These are phyloP conservation scores for Drosophila borealis DNA, from an alignment of 2,888 invertebrate genomes.

Conservation along the genomic window DNA sequence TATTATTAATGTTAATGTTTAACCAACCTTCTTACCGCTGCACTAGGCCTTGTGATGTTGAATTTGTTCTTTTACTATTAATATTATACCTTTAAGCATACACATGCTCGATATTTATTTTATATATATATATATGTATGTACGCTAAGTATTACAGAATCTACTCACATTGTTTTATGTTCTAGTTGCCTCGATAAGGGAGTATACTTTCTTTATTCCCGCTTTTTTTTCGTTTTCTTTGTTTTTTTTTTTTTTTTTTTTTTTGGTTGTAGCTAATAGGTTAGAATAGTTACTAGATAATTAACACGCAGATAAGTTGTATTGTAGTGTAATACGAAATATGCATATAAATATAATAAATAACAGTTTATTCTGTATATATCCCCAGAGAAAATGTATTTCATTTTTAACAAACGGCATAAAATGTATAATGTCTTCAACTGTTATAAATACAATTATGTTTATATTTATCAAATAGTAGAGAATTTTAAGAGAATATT, in stretches of 20 bases:
- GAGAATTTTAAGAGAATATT: no score
- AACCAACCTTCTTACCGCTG: conserved; percentile 9
- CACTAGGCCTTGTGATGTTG: conserved; percentile 41
- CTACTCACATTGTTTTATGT: conserved; percentile 34
- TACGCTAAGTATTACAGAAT: conserved; percentile 41
- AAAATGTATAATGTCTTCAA: no score
- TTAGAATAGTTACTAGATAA: conserved; percentile 32
- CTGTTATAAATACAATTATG: background rate
- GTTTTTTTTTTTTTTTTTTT: conserved; percentile 6
- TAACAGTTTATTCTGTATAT: conserved; percentile 40
- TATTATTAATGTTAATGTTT: conserved; percentile 43
- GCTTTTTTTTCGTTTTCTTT: background rate
- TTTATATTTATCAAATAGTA: background rate
- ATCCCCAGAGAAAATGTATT: conserved; percentile 6
- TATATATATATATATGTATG: conserved; percentile 16
- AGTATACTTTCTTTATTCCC: background rate
- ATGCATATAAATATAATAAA: conserved; percentile 27
- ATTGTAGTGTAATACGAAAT: conserved; percentile 32
- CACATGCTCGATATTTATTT: conserved; percentile 51
- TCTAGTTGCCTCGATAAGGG: background rate
- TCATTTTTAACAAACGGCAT: background rate
- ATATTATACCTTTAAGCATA: conserved; percentile 11
- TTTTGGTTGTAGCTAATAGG: conserved; percentile 22
- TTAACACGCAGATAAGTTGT: conserved; percentile 23
- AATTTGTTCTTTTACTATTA: conserved; percentile 23